A percentile compares a stretch with the other conserved stretches of the same genome.
Conservation (phyloP, 2,888 invertebrate species). For the Lottia scabra region DNA sequence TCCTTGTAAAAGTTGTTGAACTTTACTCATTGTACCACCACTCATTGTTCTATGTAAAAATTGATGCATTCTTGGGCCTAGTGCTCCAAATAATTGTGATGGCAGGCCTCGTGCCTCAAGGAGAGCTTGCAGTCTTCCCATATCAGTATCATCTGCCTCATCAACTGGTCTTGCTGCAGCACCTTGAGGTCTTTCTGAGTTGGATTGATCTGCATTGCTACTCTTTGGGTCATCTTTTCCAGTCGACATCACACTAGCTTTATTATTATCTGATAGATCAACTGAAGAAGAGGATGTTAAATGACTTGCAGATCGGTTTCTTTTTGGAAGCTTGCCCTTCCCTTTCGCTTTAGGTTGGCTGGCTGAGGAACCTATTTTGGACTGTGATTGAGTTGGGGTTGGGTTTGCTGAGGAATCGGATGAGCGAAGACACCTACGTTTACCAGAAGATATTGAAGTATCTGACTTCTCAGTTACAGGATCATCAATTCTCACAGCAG, state of each 20-base stretch:
- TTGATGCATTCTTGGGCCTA: constrained; percentile 97
- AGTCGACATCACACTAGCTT: constrained; percentile 46
- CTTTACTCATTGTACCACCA: constrained; percentile 84
- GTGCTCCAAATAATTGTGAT: constrained; percentile 95
- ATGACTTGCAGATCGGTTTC: constrained; percentile 20
- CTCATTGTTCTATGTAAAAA: constrained; percentile 94
- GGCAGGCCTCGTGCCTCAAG: constrained; percentile 94
- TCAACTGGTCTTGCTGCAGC: constrained; percentile 34
- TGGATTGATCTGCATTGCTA: constrained; percentile 30
- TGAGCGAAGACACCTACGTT: neutral
- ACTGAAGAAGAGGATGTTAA: constrained; percentile 23
- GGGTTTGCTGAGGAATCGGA: neutral
- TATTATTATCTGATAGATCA: constrained; percentile 32
- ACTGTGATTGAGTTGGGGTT: neutral
- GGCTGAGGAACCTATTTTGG: constrained; percentile 54
- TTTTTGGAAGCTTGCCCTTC: constrained; percentile 23
- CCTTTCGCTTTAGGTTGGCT: constrained; percentile 43
- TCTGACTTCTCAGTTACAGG: neutral
- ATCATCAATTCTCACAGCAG: neutral
- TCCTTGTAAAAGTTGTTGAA: constrained; percentile 91
- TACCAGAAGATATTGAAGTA: neutral
- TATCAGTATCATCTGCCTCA: constrained; percentile 87
- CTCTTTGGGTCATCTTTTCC: constrained; percentile 35
- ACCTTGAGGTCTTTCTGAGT: constrained; percentile 22
- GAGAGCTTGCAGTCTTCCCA: constrained; percentile 92